phyloP scores from a whole-genome alignment of 2,113 vertebrate genomes.

The Gulo gulo region DNA sequence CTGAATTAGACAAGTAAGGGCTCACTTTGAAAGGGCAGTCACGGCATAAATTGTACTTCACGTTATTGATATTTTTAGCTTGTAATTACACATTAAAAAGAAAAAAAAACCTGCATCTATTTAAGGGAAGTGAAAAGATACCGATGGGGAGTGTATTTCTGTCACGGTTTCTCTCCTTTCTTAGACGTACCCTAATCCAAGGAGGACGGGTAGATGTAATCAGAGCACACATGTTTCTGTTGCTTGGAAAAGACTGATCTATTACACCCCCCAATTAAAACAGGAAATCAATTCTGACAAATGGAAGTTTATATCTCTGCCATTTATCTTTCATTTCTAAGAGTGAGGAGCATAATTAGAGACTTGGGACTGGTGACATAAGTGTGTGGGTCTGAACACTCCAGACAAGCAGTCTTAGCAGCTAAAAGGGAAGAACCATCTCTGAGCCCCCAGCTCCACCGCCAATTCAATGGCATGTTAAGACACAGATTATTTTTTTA shows the following conservation, averaged over 20 bases:
- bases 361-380: slow-evolving; percentile 72
- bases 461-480: slow-evolving; percentile 40
- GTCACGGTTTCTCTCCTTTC: slow-evolving; percentile 50
- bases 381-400: slow-evolving; percentile 76
- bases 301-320: slow-evolving; percentile 79
- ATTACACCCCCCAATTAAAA: slow-evolving; percentile 83
- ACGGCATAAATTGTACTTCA: slow-evolving; percentile 69
- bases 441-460: not conserved
- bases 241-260: slow-evolving; percentile 73
- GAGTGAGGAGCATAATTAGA: slow-evolving; percentile 81
- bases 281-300: slow-evolving; percentile 83
- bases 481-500: slow-evolving; percentile 34
- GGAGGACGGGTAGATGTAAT: slow-evolving; percentile 80
- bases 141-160: slow-evolving; percentile 70
- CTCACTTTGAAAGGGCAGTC: slow-evolving; percentile 68
- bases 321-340: slow-evolving; percentile 81
- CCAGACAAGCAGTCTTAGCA: slow-evolving; percentile 66
- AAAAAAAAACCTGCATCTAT: slow-evolving; percentile 65
- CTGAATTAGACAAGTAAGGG: slow-evolving; percentile 55
- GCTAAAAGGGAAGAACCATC: not conserved
- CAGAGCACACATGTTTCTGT: slow-evolving; percentile 80
- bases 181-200: slow-evolving; percentile 66
- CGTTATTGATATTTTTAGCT: slow-evolving; percentile 74
- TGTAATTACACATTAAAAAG: slow-evolving; percentile 62
- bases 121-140: slow-evolving; percentile 80